phyloP scores from a whole-genome alignment of 2,888 invertebrate species.

The Scelioninae gen. 1 region DNA sequence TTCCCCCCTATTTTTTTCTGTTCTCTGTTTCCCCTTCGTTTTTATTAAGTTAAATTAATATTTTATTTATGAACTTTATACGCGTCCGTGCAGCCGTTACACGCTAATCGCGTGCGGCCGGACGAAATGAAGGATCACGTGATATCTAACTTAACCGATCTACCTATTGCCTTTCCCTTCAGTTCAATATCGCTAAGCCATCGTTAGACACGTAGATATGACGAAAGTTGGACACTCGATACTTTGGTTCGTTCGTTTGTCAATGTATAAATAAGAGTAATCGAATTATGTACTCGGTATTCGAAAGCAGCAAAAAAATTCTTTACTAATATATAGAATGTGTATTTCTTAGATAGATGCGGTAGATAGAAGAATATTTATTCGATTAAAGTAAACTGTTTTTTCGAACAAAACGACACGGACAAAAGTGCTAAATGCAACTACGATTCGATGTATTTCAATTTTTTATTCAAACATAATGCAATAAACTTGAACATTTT shows the following conservation, averaged over 20 bases:
- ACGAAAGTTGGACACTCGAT: conserved; percentile 70
- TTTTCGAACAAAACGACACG: conserved; percentile 76
- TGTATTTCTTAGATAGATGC: conserved; percentile 82
- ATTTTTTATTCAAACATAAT: conserved; percentile 48
- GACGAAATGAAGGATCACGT: conserved; percentile 67
- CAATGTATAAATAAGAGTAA: conserved; percentile 77
- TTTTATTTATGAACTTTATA: conserved; percentile 65
- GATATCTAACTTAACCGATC: conserved; percentile 69
- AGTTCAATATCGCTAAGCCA: conserved; percentile 70
- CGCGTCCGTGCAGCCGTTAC: conserved; percentile 49
- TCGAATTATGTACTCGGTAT: conserved; percentile 79
- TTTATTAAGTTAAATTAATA: conserved; percentile 57
- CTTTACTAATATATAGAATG: conserved; percentile 80
- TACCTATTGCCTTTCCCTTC: conserved; percentile 68
- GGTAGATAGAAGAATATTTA: conserved; percentile 83
- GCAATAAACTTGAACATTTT: too few species aligned
- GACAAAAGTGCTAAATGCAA: too few species aligned
- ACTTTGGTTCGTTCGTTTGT: conserved; percentile 74
- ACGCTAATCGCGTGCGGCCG: conserved; percentile 60
- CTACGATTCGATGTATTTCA: conserved; percentile 50
- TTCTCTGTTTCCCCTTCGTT: conserved; percentile 20
- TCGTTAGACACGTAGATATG: conserved; percentile 70
- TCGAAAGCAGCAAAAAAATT: conserved; percentile 72
- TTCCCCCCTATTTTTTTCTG: not conserved
- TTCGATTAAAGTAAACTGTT: conserved; percentile 82